Evolutionary conservation across 2,113 vertebrate species (phyloP).

Genomic region (Raphicerus campestris): DNA sequence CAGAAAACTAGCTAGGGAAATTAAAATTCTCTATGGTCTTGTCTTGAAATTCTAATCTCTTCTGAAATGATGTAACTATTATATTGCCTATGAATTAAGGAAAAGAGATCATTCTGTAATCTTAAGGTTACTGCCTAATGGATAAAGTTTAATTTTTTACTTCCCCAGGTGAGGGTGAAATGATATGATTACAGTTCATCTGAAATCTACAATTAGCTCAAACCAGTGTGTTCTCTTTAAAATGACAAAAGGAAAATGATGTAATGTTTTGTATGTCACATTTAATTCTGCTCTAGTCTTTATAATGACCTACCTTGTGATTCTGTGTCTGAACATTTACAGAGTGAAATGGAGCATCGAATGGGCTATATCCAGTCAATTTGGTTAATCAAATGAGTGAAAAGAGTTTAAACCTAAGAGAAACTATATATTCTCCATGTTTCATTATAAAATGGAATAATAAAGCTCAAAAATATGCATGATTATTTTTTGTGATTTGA

Average conservation of each 20-base stretch:
- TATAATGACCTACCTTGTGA: slow-evolving; percentile 13
- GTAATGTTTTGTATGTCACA: slow-evolving; percentile 50
- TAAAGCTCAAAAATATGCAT: neutral
- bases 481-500: slow-evolving; percentile 59
- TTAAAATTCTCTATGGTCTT: neutral
- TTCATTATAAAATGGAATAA: neutral
- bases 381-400: neutral
- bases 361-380: neutral
- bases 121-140: slow-evolving; percentile 15
- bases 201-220: slow-evolving; percentile 48
- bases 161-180: neutral
- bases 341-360: neutral
- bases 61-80: neutral
- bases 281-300: slow-evolving; percentile 54
- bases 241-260: slow-evolving; percentile 48
- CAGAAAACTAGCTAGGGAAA: neutral
- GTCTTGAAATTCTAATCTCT: neutral
- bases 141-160: slow-evolving; percentile 33
- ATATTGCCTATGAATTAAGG: neutral
- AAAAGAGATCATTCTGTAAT: slow-evolving; percentile 13
- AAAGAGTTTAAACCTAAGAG: neutral
- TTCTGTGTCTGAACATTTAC: slow-evolving; percentile 47
- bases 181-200: slow-evolving; percentile 35
- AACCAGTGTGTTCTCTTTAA: neutral
- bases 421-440: slow-evolving; percentile 3